Evolutionary conservation across 2,888 invertebrate genomes (phyloP), one percentile per base, ranked within the genome.

Genomic region (Agrilus biguttatus): DNA sequence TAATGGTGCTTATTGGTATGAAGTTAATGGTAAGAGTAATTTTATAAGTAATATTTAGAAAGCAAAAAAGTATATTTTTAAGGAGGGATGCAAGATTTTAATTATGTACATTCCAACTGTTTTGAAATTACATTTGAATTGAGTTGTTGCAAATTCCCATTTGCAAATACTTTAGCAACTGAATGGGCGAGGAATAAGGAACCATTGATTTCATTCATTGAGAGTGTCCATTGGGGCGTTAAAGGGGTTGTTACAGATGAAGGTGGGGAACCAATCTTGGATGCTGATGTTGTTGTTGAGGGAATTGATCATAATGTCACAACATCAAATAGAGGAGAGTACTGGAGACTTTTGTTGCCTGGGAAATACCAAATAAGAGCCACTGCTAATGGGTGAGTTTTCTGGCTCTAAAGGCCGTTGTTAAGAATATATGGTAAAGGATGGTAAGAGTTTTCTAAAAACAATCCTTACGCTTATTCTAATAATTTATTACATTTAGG

Each of bases 31-130:
- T 74, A 47, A 47, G 58, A 10, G 28, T 10, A 5, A 28, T 39
- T 23, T 17, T 35, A 28, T 28, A 33, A 8, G 7, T 14, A 7
- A 8, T 14, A 32, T n/a, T 23, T 36, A 38, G 8, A 33, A 4
- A 38, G 34, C 14, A 44, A 37, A 40, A 33, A 17, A 14, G 36
- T 21, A 5, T 21, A 8, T 12, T 33, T 39, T 47, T 49, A 68
- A 77, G 88, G 92, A 58, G 97, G 97, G 36, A 98, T 98, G 97
- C 89, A 89, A 69, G 98, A 98, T 68, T 99, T 89, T 71, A 98
- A 97, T 70, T 98, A 98, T 65, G 75, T 88, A 4, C 78, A 85
- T 59, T 90, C 90, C 2, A 97, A 96, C 68, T 90, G 93, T 61
- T 90, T 93, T 63, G 98, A 98, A 64, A 80, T 98, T 44, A 98